phyloP scores from a whole-genome alignment of 2,888 invertebrate species.

The Acronicta alni region DNA sequence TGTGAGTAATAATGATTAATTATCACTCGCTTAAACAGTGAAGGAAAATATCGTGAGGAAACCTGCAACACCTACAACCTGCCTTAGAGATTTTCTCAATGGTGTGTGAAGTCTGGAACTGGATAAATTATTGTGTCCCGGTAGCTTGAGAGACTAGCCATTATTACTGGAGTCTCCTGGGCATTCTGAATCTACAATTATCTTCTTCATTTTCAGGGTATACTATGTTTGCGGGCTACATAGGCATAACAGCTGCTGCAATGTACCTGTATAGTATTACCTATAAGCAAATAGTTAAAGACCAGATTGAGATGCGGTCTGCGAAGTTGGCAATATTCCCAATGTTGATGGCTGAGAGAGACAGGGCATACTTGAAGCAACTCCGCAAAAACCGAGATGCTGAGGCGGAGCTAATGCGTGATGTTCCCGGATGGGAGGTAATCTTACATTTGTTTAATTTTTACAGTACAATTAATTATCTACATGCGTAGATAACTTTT shows the following conservation, averaged over 20 bases:
- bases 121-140: no score
- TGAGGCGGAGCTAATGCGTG: slow-evolving; percentile 95
- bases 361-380: slow-evolving; percentile 95
- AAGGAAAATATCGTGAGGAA: no score
- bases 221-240: slow-evolving; percentile 90
- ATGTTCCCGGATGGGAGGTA: slow-evolving; percentile 96
- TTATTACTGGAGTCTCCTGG: no score
- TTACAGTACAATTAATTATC: no score
- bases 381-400: slow-evolving; percentile 94
- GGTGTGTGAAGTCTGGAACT: no score
- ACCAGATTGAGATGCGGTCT: slow-evolving; percentile 93
- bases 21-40: no score
- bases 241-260: slow-evolving; percentile 89
- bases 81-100: no score
- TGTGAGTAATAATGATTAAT: no score
- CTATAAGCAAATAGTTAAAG: slow-evolving; percentile 84
- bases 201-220: slow-evolving; percentile 84
- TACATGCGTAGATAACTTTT: no score
- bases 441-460: slow-evolving; percentile 1
- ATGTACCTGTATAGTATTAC: slow-evolving; percentile 89
- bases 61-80: no score
- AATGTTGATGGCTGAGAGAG: slow-evolving; percentile 94
- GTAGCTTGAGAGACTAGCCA: no score
- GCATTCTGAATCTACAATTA: background rate
- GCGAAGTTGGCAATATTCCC: slow-evolving; percentile 93